Base-by-base conservation (phyloP, 2,888 invertebrate species). In the Lasioglossum oenotherae region DNA sequence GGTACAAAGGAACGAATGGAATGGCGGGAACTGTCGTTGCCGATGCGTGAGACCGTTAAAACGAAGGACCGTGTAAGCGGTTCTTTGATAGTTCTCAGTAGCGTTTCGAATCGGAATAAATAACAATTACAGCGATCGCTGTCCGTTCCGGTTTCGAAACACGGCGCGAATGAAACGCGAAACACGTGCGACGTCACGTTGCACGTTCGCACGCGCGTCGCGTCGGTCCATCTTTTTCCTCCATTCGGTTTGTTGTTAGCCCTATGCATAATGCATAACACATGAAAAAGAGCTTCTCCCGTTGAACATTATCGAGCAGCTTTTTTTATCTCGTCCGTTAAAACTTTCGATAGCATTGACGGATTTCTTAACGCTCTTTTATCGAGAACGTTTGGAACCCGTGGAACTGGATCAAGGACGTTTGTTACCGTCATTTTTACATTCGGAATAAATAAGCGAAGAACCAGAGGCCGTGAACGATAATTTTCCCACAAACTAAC, bases 61-160 rank as follows among this genome's bases (percentile, higher is more conserved):
- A 80, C 44, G 64, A 57, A 64, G 27, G 35, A 71, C 41, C 78
- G 60, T 80, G 64, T 75, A 86, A 89, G 89, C 76, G 81, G 80
- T 74, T 76, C 67, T 77, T 80, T 74, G 60, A 57, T n/a, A 60
- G 38, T 10, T 78, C 71, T 19, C 41, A 41, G 8, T n/a, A 74
- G 57, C 10, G 73, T 84, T 82, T 80, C 64, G 71, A 44, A 38
- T 72, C 44, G 78, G 57, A 67, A 74, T 53, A 84, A 81, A 72
- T 31, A 67, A 69, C 53, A 81, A 87, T 82, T 76, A 87, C 82
- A 67, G 73, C 49, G 71, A 41, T 57, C 64, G 71, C 44, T 64
- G 75, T 49, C 31, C 38, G 67, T 77, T 81, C 67, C 57, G 44
- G 57, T 86, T 79, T 49, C 79, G 71, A 64, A 44, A 82, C 72